Conservation (phyloP, 1,140 invertebrate species). For the Rhyacophila brunnea region DNA sequence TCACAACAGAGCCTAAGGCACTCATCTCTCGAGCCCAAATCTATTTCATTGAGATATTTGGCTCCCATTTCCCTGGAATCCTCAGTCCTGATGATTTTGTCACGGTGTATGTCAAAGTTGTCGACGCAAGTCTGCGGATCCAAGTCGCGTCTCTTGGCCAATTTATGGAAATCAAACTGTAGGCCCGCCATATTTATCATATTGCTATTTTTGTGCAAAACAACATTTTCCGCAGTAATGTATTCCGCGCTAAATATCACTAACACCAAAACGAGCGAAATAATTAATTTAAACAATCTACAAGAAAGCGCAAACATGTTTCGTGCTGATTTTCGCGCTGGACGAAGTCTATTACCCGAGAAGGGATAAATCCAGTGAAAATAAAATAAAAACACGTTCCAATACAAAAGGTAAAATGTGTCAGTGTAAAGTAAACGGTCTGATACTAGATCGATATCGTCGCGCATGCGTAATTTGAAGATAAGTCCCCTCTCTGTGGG, state of each 20-base stretch:
- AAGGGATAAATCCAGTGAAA: too few relatives aligned
- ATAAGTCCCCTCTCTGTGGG: not conserved
- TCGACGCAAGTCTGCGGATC: slow-evolving; percentile 55
- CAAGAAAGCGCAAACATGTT: slow-evolving; percentile 1
- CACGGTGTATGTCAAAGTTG: slow-evolving; percentile 80
- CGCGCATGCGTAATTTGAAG: not conserved
- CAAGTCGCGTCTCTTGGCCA: slow-evolving; percentile 41
- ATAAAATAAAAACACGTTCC: not conserved
- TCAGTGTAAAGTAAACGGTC: not conserved
- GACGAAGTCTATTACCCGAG: too few relatives aligned
- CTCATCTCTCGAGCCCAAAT: slow-evolving; percentile 74
- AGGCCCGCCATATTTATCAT: slow-evolving; percentile 21
- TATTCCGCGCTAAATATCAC: not conserved
- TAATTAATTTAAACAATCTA: slow-evolving; percentile 2
- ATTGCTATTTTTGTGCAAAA: slow-evolving; percentile 17
- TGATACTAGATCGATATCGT: slow-evolving; percentile 7
- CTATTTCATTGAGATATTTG: slow-evolving; percentile 82
- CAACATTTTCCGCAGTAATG: slow-evolving; percentile 14
- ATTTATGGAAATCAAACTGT: slow-evolving; percentile 11
- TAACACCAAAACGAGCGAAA: slow-evolving; percentile 22
- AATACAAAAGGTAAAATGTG: slow-evolving; percentile 1
- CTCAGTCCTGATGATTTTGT: slow-evolving; percentile 88
- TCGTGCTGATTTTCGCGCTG: too few relatives aligned
- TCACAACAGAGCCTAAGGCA: slow-evolving; percentile 85
- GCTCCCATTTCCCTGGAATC: slow-evolving; percentile 85